These are phyloP conservation scores for Drosophila affinis DNA, from an alignment of 2,888 invertebrate species.

Conservation along the genomic window DNA sequence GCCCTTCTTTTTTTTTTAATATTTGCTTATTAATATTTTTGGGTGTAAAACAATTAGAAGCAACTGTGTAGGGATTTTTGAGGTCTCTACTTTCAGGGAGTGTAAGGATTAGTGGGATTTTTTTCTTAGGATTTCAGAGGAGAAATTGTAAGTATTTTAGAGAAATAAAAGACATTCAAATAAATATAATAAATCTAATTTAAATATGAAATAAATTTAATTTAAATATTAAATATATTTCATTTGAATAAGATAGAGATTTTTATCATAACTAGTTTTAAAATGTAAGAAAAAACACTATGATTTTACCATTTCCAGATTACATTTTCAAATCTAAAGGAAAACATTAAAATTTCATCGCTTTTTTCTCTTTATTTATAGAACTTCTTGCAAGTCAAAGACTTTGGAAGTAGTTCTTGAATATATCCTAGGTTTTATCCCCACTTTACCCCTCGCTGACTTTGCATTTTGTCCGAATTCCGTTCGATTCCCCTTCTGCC, in stretches of 20 bases:
- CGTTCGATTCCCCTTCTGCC: not conserved
- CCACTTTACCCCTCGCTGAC: not conserved
- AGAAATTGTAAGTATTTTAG: not conserved
- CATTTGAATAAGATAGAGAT: no score
- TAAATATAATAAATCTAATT: no score
- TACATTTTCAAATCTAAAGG: no score
- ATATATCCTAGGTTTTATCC: not conserved
- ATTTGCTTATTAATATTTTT: slow-evolving; percentile 51
- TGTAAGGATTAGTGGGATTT: not conserved
- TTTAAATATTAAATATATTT: no score
- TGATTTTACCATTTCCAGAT: no score
- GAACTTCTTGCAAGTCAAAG: no score
- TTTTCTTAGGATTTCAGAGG: not conserved
- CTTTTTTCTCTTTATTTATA: no score
- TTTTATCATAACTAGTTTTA: no score
- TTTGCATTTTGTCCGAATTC: slow-evolving; percentile 9
- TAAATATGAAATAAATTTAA: no score
- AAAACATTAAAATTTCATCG: no score
- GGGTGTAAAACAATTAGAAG: slow-evolving; percentile 55
- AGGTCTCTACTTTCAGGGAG: not conserved
- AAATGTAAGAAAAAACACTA: no score
- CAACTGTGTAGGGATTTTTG: slow-evolving; percentile 55
- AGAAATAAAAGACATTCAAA: no score
- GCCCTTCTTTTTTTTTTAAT: slow-evolving; percentile 30
- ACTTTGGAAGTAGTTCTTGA: not conserved